These are phyloP conservation scores for Sarcophaga subvicina DNA, from an alignment of 2,888 invertebrate species.

Conservation along the genomic window DNA sequence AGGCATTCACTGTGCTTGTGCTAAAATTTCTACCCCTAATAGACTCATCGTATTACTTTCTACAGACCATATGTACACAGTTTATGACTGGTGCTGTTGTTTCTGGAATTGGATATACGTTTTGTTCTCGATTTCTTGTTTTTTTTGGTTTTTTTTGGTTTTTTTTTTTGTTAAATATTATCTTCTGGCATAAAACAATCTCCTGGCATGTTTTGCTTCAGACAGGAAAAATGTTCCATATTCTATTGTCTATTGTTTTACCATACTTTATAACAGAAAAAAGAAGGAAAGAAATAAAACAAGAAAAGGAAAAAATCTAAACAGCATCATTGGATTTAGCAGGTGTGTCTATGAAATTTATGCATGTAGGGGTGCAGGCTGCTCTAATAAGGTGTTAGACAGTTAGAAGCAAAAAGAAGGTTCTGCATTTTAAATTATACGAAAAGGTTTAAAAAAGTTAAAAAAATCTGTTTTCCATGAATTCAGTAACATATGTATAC, in stretches of 20 bases:
- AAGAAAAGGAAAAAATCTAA: not conserved
- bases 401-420: too few species aligned
- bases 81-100: constrained; percentile 18
- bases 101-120: too few species aligned
- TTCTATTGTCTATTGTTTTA: constrained; percentile 34
- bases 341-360: constrained; percentile 31
- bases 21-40: too few species aligned
- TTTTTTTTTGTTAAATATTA: not conserved
- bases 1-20: too few species aligned
- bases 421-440: too few species aligned
- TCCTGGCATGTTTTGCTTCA: constrained; percentile 11
- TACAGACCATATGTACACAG: constrained; percentile 7
- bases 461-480: too few species aligned
- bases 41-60: constrained; percentile 1
- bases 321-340: constrained; percentile 14
- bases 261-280: not conserved
- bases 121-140: not conserved
- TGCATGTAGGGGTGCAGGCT: not conserved
- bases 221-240: not conserved
- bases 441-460: too few species aligned
- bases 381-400: too few species aligned
- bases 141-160: too few species aligned
- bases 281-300: not conserved
- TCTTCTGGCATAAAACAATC: not conserved
- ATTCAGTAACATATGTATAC: too few species aligned